phyloP scores from a whole-genome alignment of 2,888 invertebrate species.

The Brachyopa scutellaris region DNA sequence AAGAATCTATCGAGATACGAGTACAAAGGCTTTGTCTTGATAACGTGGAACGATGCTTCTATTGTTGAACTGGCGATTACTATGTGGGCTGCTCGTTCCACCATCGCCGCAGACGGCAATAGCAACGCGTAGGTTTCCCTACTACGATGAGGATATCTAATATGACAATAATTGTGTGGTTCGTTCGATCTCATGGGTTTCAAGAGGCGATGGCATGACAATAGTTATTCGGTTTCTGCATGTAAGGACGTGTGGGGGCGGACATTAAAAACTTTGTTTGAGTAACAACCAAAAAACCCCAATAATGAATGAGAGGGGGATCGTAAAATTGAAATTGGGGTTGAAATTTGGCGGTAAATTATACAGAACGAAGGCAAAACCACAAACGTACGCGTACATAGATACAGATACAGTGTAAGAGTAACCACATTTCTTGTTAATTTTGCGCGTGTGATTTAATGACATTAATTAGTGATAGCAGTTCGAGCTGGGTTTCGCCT shows the following conservation, averaged over 20 bases:
- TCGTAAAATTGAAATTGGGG: slow-evolving; percentile 53
- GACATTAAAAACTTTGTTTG: slow-evolving; percentile 55
- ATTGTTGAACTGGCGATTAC: slow-evolving; percentile 47
- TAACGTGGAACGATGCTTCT: slow-evolving; percentile 34
- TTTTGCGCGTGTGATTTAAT: slow-evolving; percentile 59
- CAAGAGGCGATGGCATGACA: slow-evolving; percentile 20
- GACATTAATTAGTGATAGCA: slow-evolving; percentile 46
- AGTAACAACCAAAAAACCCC: slow-evolving; percentile 44
- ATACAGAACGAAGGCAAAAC: background rate
- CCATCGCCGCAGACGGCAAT: slow-evolving; percentile 18
- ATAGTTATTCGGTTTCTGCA: slow-evolving; percentile 27
- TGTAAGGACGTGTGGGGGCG: background rate
- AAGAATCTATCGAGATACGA: slow-evolving; percentile 22
- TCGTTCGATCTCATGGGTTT: slow-evolving; percentile 30
- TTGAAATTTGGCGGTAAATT: slow-evolving; percentile 38
- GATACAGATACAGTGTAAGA: background rate
- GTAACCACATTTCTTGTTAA: slow-evolving; percentile 38
- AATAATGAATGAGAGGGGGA: slow-evolving; percentile 50
- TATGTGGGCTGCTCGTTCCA: slow-evolving; percentile 25
- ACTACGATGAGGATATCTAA: slow-evolving; percentile 38
- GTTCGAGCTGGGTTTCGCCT: slow-evolving; percentile 16
- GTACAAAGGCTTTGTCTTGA: slow-evolving; percentile 42
- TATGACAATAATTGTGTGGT: slow-evolving; percentile 64
- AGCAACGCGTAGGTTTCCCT: slow-evolving; percentile 30
- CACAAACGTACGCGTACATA: background rate